These are phyloP conservation scores for Geodia barretti DNA, from an alignment of 37 sponge, comb jelly and placozoan genomes.

Conservation along the genomic window DNA sequence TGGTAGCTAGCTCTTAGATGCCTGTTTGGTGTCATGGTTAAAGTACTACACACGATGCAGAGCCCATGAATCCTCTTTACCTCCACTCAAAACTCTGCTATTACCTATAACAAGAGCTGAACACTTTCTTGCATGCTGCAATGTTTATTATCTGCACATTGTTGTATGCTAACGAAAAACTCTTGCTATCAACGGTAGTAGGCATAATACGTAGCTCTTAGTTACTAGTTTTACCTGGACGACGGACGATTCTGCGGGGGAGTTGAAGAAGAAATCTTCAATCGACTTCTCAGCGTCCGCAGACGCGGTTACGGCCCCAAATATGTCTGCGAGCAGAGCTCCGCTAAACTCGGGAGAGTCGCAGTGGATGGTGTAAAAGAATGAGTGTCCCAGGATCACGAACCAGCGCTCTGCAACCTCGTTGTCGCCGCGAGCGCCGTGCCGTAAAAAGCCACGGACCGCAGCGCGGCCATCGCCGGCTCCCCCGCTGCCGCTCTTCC, in stretches of 20 bases:
- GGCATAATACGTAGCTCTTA: too few species aligned
- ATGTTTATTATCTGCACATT: too few species aligned
- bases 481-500: conserved; percentile 21
- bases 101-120: too few species aligned
- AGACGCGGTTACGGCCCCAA: conserved; percentile 32
- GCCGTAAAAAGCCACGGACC: conserved; percentile 21
- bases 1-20: too few species aligned
- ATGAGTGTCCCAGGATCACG: conserved; percentile 21
- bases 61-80: too few species aligned
- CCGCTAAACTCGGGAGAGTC: conserved; percentile 40
- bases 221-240: background rate
- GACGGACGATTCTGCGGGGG: background rate
- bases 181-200: too few species aligned
- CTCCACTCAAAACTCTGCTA: too few species aligned
- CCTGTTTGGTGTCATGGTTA: too few species aligned
- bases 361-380: conserved; percentile 19
- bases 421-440: background rate
- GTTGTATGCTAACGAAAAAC: too few species aligned
- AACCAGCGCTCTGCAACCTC: conserved; percentile 34
- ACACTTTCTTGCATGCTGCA: too few species aligned
- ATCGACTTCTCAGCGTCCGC: conserved; percentile 15
- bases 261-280: conserved; percentile 4
- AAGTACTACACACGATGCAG: too few species aligned
- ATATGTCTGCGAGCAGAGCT: conserved; percentile 37
- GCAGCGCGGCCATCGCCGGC: too few species aligned